These are phyloP conservation scores for Halictus ligatus DNA, from an alignment of 2,888 invertebrate species.

Conservation along the genomic window DNA sequence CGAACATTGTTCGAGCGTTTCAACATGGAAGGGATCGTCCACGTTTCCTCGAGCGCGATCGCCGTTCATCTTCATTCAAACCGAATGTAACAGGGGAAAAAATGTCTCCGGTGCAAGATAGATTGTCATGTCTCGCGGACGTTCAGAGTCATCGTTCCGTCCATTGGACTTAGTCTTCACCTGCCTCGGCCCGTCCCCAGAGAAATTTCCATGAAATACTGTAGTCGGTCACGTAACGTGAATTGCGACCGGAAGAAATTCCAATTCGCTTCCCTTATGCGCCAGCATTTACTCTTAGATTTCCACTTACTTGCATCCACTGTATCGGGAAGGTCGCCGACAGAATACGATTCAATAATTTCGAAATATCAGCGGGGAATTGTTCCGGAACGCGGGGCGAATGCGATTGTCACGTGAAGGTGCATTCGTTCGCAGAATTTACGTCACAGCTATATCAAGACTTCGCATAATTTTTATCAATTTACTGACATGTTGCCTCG, in stretches of 20 bases:
- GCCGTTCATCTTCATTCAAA: not conserved
- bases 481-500: not conserved
- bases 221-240: conserved; percentile 66
- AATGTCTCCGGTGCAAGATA: conserved; percentile 28
- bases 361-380: conserved; percentile 26
- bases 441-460: not conserved
- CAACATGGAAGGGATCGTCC: not conserved
- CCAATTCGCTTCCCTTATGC: conserved; percentile 63
- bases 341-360: conserved; percentile 54
- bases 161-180: conserved; percentile 48
- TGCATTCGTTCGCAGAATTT: not conserved
- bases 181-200: conserved; percentile 44
- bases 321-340: conserved; percentile 36
- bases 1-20: not conserved
- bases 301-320: conserved; percentile 65
- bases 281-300: conserved; percentile 62
- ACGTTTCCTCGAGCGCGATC: not conserved
- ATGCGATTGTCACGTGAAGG: not conserved
- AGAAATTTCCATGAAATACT: conserved; percentile 72
- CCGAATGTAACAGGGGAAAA: not conserved
- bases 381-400: not conserved
- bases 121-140: conserved; percentile 47
- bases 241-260: conserved; percentile 67
- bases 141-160: conserved; percentile 49
- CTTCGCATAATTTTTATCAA: not conserved